Percentiles rank a stretch among this genome's conserved stretches.
Evolutionary conservation across 2,113 vertebrate genomes (phyloP).

Genomic region (Poicephalus gulielmi): DNA sequence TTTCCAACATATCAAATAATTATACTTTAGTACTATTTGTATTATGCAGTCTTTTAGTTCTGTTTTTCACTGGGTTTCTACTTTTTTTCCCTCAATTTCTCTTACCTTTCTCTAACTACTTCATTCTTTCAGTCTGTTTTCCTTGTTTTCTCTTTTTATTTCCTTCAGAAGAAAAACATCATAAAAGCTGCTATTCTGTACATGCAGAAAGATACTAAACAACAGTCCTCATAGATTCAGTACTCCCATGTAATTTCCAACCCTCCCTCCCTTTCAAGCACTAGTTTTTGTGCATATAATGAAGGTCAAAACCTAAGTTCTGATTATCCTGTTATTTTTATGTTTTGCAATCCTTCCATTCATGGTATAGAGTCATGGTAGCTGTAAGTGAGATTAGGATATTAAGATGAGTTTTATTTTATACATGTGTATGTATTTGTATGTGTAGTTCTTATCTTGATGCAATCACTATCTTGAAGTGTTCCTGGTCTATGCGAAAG

Average conservation of each 20-base stretch:
- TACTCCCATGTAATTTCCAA: background rate
- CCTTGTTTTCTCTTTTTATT: background rate
- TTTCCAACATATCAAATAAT: background rate
- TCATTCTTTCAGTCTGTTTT: background rate
- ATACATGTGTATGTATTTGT: background rate
- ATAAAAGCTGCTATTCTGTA: background rate
- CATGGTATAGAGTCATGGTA: background rate
- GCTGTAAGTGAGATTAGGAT: background rate
- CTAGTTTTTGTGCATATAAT: background rate
- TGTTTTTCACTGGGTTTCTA: background rate
- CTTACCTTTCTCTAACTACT: background rate
- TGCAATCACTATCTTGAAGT: background rate
- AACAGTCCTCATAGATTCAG: background rate
- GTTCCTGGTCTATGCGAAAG: background rate
- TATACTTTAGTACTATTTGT: background rate
- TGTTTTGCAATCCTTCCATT: background rate
- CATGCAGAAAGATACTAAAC: background rate
- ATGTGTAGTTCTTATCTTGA: background rate
- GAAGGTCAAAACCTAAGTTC: background rate
- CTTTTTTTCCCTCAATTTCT: background rate
- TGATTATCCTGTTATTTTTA: background rate
- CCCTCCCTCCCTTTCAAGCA: background rate
- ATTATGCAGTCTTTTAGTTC: background rate
- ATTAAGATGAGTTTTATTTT: background rate
- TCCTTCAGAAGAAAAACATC: background rate